phyloP scores from a whole-genome alignment of 2,888 invertebrate species.

The Patella pellucida region DNA sequence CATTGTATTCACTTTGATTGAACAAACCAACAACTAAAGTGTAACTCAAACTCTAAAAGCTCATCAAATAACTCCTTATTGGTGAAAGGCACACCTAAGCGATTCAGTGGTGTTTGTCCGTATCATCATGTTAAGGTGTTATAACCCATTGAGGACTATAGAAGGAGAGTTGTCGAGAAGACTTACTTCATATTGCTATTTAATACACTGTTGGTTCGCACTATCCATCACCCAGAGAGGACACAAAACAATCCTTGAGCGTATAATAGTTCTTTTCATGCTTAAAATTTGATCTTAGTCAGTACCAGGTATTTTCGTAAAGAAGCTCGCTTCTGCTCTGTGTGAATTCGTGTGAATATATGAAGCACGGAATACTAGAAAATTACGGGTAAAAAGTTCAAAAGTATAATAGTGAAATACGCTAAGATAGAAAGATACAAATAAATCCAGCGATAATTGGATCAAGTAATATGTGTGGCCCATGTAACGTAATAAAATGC shows the following conservation, averaged over 20 bases:
- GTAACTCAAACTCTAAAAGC: slow-evolving; percentile 10
- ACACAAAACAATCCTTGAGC: slow-evolving; percentile 9
- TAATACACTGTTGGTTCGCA: slow-evolving; percentile 3
- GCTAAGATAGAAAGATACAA: slow-evolving; percentile 6
- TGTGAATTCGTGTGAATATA: slow-evolving; percentile 4
- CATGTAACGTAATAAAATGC: neutral
- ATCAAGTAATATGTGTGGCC: slow-evolving; percentile 4
- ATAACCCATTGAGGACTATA: neutral
- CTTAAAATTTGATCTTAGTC: neutral
- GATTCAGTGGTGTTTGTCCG: slow-evolving; percentile 7
- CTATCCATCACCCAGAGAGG: neutral
- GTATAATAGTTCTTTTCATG: slow-evolving; percentile 2
- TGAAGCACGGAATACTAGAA: neutral
- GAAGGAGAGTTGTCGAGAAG: slow-evolving; percentile 2
- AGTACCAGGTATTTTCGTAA: slow-evolving; percentile 3
- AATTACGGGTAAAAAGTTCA: neutral
- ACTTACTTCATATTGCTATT: neutral
- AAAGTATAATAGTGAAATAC: slow-evolving; percentile 4
- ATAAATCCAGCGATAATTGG: neutral
- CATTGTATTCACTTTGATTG: slow-evolving; percentile 2
- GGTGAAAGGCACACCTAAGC: slow-evolving; percentile 11
- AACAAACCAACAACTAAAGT: slow-evolving; percentile 9
- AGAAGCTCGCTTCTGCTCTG: neutral
- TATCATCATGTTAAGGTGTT: slow-evolving; percentile 11
- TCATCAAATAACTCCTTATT: neutral